A percentile compares a stretch with the other conserved stretches of the same genome.
These are phyloP conservation scores for Uropetala carovei DNA, from an alignment of 2,888 invertebrate species.

Conservation along the genomic window DNA sequence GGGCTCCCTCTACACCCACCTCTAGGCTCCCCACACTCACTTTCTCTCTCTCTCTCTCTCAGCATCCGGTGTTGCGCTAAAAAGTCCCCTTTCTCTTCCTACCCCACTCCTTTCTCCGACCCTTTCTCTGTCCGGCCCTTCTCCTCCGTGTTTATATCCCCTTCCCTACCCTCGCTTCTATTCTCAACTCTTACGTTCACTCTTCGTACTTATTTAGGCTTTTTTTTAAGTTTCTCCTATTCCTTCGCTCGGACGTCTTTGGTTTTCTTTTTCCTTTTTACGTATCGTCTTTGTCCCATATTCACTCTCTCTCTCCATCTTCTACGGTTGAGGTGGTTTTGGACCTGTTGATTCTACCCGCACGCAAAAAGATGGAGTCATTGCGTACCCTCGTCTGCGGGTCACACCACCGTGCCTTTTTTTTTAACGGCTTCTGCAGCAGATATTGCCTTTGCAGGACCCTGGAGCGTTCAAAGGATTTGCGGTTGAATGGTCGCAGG, in stretches of 20 bases:
- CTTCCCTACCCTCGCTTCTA: neutral
- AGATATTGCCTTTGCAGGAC: neutral
- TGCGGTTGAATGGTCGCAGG: no score
- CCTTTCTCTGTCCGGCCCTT: neutral
- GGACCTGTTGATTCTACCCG: conserved; percentile 41
- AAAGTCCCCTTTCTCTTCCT: neutral
- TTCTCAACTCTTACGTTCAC: neutral
- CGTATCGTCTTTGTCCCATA: neutral
- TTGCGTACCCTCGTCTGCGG: neutral
- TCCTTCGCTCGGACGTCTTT: neutral
- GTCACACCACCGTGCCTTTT: neutral
- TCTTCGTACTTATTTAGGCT: neutral
- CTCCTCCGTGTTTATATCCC: neutral
- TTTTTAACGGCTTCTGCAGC: neutral
- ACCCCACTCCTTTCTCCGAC: neutral
- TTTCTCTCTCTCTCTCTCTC: neutral
- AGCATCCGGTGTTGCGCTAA: neutral
- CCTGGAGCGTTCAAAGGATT: neutral
- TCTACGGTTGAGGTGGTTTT: neutral
- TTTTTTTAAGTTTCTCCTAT: neutral
- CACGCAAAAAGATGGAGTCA: neutral
- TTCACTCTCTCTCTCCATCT: neutral
- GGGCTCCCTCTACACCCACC: no score
- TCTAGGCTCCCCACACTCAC: no score
- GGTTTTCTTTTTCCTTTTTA: neutral